Base-by-base conservation (phyloP, 2,888 invertebrate species). In the Endomychus coccineus region DNA sequence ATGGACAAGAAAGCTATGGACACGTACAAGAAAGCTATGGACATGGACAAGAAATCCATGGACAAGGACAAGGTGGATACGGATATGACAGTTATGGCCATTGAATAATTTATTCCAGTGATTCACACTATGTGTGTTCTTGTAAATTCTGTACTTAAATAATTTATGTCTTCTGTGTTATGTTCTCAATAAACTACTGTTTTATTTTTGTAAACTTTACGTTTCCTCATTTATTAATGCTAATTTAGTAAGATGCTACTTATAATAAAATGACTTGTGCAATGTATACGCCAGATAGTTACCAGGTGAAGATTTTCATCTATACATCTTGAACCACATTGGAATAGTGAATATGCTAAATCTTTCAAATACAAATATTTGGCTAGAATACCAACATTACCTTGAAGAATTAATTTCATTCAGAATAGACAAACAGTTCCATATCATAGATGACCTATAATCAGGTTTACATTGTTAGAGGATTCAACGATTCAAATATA, bases 91-190 rank as follows among this genome's bases (percentile, higher is more conserved):
- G 42, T 13, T 49, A 48, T 16, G 48, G 48, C 33, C 50, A 52
- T 41, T 33, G 42, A 49, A 43, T 45, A 43, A 39, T 42, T 43
- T 32, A 34, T 42, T 29, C 39, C 37, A 47, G 48, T 51, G 46
- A 50, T 50, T 44, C 56, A 54, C 57, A 56, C 57, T 49, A 42
- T 54, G 56, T 57, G 59, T 56, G 57, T 46, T 43, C 31, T 38
- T 38, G 38, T 38, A 38, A 16, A 31, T 31, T 38, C 38, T 39
- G 30, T 48, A 45, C 44, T 46, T 39, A 43, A 51, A 43, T 46
- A 54, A 52, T 54, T 54, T 54, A 52, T 55, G 49, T 52, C 43
- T 44, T 29, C 35, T 35, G 40, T 42, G 44, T 45, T 47, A 38
- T 37, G 34, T 51, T 47, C 43, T 42, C 48, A 48, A 52, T 50